phyloP scores from a whole-genome alignment of 1,140 invertebrate genomes.

The Eulimnadia texana region DNA sequence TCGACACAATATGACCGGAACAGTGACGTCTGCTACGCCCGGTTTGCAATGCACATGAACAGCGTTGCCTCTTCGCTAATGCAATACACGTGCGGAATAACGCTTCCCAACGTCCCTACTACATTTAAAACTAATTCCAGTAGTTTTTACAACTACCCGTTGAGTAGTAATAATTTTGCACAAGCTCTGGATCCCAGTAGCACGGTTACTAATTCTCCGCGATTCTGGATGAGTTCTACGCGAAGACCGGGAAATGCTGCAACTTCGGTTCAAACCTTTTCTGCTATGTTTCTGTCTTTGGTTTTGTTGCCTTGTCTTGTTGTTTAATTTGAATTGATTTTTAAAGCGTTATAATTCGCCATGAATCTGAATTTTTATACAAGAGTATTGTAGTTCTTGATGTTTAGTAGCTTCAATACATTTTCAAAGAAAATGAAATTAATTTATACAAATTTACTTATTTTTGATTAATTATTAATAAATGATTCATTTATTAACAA shows the following conservation, averaged over 20 bases:
- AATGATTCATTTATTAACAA: too few species aligned
- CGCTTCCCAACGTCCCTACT: neutral
- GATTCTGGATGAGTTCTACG: neutral
- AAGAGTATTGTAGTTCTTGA: neutral
- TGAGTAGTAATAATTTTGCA: neutral
- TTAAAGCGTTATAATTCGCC: neutral
- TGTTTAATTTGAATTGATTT: neutral
- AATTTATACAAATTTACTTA: too few species aligned
- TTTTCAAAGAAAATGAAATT: too few species aligned
- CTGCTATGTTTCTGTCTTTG: neutral
- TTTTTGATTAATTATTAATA: too few species aligned
- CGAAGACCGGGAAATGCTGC: neutral
- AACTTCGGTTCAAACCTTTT: neutral
- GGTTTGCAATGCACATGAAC: neutral
- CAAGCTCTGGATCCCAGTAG: neutral
- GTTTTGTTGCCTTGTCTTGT: neutral
- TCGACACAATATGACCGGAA: neutral
- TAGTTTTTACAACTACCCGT: neutral
- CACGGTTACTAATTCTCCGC: neutral
- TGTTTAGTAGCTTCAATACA: too few species aligned
- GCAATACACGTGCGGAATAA: neutral
- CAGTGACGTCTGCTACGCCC: neutral
- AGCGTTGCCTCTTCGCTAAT: neutral
- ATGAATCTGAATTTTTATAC: neutral
- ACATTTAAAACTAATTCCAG: neutral